Evolutionary conservation across 2,797 vertebrate species (phyloP).

Genomic region (Sebastes vulpes): DNA sequence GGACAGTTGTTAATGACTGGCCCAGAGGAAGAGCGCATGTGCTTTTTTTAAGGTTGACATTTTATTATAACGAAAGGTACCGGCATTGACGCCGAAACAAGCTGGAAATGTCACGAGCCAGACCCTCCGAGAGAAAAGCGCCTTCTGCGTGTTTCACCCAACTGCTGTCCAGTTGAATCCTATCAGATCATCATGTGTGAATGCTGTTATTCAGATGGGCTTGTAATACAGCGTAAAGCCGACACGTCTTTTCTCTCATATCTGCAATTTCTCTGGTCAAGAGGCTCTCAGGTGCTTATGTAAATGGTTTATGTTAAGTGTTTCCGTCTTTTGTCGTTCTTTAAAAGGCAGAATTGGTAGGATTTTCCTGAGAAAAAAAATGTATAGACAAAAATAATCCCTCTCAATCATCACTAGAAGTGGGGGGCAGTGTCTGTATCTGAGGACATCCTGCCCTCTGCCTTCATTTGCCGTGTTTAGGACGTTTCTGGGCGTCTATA

Average conservation of each 20-base stretch:
- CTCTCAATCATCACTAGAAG: neutral
- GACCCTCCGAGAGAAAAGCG: neutral
- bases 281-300: neutral
- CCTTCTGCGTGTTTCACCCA: slow-evolving; percentile 15
- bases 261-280: neutral
- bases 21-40: slow-evolving; percentile 3
- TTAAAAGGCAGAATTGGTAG: neutral
- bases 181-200: neutral
- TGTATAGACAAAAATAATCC: neutral
- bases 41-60: slow-evolving; percentile 8
- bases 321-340: neutral
- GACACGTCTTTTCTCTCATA: too few species aligned
- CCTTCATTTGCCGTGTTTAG: neutral
- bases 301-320: neutral
- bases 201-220: too few species aligned
- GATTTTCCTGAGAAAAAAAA: neutral
- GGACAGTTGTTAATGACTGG: slow-evolving; percentile 38
- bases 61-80: neutral
- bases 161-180: neutral
- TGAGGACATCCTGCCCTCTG: neutral
- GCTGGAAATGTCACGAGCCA: slow-evolving; percentile 31
- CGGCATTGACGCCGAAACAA: slow-evolving; percentile 1
- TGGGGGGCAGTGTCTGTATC: neutral
- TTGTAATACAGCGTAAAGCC: neutral
- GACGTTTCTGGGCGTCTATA: neutral